These are phyloP conservation scores for Phaetusa simplex DNA, from an alignment of 2,113 vertebrate species.

Conservation along the genomic window DNA sequence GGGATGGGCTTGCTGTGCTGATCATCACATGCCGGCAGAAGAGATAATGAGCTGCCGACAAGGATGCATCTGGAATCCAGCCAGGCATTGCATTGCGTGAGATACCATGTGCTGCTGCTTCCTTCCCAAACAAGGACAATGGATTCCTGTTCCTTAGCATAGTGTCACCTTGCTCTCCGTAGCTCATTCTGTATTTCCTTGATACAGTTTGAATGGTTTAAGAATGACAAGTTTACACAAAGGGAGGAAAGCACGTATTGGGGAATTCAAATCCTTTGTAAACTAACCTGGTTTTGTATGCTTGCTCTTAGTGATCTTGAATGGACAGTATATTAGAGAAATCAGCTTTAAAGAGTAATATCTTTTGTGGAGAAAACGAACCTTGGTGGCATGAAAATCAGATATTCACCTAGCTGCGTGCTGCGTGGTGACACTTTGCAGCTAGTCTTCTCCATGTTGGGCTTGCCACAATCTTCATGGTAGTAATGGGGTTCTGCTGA, in stretches of 20 bases:
- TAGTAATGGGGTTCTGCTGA: background rate
- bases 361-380: background rate
- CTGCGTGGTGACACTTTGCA: background rate
- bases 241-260: background rate
- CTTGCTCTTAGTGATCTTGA: background rate
- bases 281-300: background rate
- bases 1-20: constrained; percentile 18
- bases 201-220: background rate
- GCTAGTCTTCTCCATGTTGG: background rate
- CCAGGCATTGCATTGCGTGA: background rate
- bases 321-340: background rate
- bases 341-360: background rate
- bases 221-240: background rate
- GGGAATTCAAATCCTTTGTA: background rate
- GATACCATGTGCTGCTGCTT: background rate
- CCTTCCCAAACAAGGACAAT: background rate
- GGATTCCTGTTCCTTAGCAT: background rate
- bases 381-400: background rate
- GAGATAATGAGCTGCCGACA: constrained; percentile 47
- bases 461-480: background rate
- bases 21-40: background rate
- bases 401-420: background rate
- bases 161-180: background rate
- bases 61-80: constrained; percentile 14
- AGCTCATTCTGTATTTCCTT: background rate